Base-by-base conservation (phyloP, 2,888 invertebrate species). In the Polietes domitor region DNA sequence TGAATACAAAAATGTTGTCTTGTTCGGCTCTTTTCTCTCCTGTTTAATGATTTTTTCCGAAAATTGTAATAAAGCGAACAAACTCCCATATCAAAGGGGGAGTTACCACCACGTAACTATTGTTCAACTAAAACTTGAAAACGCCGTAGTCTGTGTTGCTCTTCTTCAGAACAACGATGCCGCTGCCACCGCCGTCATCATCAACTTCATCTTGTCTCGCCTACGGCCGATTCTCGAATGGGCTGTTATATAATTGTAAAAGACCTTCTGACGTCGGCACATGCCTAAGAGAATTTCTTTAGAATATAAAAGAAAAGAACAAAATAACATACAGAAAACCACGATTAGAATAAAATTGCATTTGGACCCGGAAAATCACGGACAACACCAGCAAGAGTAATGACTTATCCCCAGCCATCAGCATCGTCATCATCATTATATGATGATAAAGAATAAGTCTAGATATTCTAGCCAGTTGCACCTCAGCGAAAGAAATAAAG, bases 331-430 rank as follows among this genome's bases (percentile, higher is more conserved):
- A 32, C 32, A 28, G 4, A 26, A 65, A 17, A 17, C 65, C n/a
- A 37, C 21, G 37, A 37, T 21, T 65, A 41, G 37, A 65, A 65
- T 41, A 19, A 41, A 65, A 65, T 65, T 65, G 65, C 41, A 41
- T 65, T 21, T 32, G 7, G 32, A n/a, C n/a, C n/a, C n/a, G n/a
- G n/a, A n/a, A n/a, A n/a, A n/a, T n/a, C n/a, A n/a, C n/a, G n/a
- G n/a, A n/a, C n/a, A n/a, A n/a, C 53, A 53, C 10, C 47, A 47
- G n/a, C 15, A 53, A 17, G n/a, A 50, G 50, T 50, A 50, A 50
- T 50, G 50, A 50, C 50, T 50, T 2, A 50, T 17, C 50, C n/a
- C n/a, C n/a, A n/a, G n/a, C n/a, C n/a, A n/a, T n/a, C 32, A 9
- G 32, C 32, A 32, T 32, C n/a, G 32, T 32, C 9, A 6, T 32